Evolutionary conservation across 2,797 vertebrate species (phyloP), one percentile per base, ranked within the genome.

Genomic region (Coranthus polyacanthus): DNA sequence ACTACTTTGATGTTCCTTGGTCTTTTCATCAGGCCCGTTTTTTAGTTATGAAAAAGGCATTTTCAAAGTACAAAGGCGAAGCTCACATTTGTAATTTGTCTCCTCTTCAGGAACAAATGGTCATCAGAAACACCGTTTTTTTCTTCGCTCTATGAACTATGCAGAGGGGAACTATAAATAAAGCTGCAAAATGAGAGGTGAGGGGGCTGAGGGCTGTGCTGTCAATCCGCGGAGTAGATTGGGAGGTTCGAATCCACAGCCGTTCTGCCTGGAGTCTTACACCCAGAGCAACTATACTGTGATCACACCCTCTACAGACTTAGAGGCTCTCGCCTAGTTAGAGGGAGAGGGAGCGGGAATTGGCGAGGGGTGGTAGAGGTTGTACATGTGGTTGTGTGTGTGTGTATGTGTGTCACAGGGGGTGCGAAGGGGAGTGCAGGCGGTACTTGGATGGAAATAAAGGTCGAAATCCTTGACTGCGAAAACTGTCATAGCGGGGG

Each of bases 61-160:
- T 95, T 88, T 94, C 88, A 92, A 71, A 94, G 93, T 92, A 94
- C 91, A 93, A 94, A 95, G 94, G 87, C 90, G 79, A 94, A 82
- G 93, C 95, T 94, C 94, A 95, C 96, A 93, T 95, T 93, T 93
- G 92, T 96, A 96, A 97, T 96, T 96, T 94, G 94, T 95, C 90
- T 92, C 79, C 86, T 88, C 73, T 92, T 91, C 81, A 71, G 86
- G 89, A 92, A 91, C 89, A 93, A 94, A 90, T 88, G 89, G 83
- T 92, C 79, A 85, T 89, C 86, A 85, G 87, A 87, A 90, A 83
- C 81, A 72, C 32, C 34, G 32, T 85, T 84, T 78, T 68, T 55
- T 5, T 0, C 47, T 22, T 55, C 55, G 51, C 69, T 50, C 59
- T 64, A 78, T 82, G 79, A 89, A 86, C 81, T 72, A 69, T 78